Evolutionary conservation across 2,797 vertebrate genomes (phyloP), one percentile per base, ranked within the genome.

Genomic region (Cygnus olor): DNA sequence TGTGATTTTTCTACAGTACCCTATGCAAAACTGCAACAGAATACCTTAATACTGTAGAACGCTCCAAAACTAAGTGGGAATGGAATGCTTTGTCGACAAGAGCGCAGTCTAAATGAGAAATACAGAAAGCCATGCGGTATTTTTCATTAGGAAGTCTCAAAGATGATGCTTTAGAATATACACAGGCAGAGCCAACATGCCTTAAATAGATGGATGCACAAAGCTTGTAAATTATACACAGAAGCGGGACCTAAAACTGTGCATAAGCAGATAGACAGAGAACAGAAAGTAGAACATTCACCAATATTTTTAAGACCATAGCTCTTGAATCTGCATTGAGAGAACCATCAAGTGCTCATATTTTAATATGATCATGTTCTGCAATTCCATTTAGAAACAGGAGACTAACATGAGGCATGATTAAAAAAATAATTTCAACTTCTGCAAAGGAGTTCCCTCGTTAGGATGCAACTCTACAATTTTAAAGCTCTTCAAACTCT

Each of bases 401-500:
- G 64, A 66, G 65, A 85, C 16, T 27, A 9, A 27, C 17, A 4
- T 10, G 51, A 97, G 68, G 51, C 47, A 38, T 54, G 79, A 74
- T 9, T 32, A 79, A 88, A 82, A 80, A 95, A 17, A 2, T 11
- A 16, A 57, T 32, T 60, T 56, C 30, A 77, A 38, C 30, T 81
- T 60, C 76, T 30, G 14, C 38, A 40, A 86, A 65, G 79, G 57
- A 84, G 5, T 30, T 73, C 56, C 51, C 51, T 77, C 28, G 14
- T 61, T 25, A 47, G 61, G 85, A 90, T 54, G 45, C 65, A 87
- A 56, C 38, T 74, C 45, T n/a, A 36, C 2, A 11, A 28, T 51
- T 74, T 49, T 83, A 80, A 89, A 96, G 90, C 65, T 89, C 80
- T 90, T 71, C 83, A 61, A 73, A 91, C n/a, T 83, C 76, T 53